phyloP scores from a whole-genome alignment of 2,113 vertebrate species.

The Chitala chitala region DNA sequence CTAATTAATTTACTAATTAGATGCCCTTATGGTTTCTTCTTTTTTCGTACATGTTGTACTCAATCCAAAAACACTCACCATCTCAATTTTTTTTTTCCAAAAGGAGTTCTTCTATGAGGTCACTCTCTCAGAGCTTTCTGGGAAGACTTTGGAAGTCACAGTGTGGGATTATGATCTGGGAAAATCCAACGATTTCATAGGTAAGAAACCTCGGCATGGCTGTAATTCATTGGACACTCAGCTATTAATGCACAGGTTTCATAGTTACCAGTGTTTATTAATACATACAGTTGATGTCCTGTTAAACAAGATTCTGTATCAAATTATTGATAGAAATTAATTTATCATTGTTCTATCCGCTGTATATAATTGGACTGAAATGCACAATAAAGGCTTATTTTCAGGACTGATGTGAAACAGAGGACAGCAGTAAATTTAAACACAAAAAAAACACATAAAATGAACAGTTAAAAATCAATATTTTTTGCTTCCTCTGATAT shows the following conservation, averaged over 20 bases:
- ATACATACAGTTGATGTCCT: neutral
- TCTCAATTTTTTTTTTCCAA: too few relatives aligned
- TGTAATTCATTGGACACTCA: neutral
- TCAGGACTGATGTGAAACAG: neutral
- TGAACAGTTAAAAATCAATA: neutral
- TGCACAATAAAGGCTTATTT: neutral
- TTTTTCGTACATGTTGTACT: too few relatives aligned
- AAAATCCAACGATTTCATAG: constrained; percentile 81
- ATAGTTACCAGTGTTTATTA: neutral
- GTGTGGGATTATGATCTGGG: constrained; percentile 84
- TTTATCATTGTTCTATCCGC: neutral
- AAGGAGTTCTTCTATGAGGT: constrained; percentile 83
- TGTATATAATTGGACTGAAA: neutral
- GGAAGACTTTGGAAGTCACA: constrained; percentile 75
- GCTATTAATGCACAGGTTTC: neutral
- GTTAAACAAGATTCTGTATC: neutral
- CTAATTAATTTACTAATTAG: too few relatives aligned
- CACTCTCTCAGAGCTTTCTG: constrained; percentile 61
- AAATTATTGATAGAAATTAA: neutral
- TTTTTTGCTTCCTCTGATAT: neutral
- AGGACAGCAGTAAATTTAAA: neutral
- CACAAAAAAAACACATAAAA: neutral
- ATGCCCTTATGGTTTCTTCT: too few relatives aligned
- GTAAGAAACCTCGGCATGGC: constrained; percentile 49
- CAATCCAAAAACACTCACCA: too few relatives aligned